Evolutionary conservation across 2,113 vertebrate species (phyloP).

Genomic region (Acrocephalus kingi): DNA sequence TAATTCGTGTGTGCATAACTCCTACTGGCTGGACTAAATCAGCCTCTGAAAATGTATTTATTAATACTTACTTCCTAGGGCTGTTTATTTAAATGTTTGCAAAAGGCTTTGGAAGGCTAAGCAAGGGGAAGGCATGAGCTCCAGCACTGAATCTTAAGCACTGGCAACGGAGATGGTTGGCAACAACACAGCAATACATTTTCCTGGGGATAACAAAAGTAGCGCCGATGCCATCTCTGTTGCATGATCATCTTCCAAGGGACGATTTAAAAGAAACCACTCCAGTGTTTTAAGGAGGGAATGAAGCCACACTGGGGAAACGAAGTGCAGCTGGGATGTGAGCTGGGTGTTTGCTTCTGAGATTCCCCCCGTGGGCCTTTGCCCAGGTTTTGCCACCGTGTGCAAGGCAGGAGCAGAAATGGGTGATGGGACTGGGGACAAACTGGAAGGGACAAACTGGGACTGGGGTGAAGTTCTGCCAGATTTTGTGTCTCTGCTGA

Average conservation of each 20-base stretch:
- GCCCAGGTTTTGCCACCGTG: not conserved
- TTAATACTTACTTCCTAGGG: conserved; percentile 63
- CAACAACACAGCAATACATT: conserved; percentile 19
- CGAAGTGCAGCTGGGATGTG: not conserved
- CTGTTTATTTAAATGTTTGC: conserved; percentile 64
- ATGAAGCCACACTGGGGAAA: not conserved
- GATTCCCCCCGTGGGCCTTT: not conserved
- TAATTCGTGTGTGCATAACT: conserved; percentile 63
- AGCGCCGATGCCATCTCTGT: conserved; percentile 2
- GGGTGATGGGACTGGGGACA: not conserved
- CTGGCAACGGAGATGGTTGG: not conserved
- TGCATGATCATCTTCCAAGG: not conserved
- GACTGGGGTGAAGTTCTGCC: not conserved
- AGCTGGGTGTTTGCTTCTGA: not conserved
- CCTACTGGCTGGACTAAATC: conserved; percentile 58
- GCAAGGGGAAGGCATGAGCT: conserved; percentile 19
- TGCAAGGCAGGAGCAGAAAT: not conserved
- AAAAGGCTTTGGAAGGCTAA: conserved; percentile 61
- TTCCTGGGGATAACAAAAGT: conserved; percentile 33
- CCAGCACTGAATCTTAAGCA: conserved; percentile 52
- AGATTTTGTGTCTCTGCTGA: not conserved
- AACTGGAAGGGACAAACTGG: not conserved
- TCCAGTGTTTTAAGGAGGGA: not conserved
- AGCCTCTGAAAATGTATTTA: conserved; percentile 65
- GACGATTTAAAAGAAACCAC: not conserved